Evolutionary conservation across 1,140 invertebrate genomes (phyloP).

Genomic region (Subanguina moxae): DNA sequence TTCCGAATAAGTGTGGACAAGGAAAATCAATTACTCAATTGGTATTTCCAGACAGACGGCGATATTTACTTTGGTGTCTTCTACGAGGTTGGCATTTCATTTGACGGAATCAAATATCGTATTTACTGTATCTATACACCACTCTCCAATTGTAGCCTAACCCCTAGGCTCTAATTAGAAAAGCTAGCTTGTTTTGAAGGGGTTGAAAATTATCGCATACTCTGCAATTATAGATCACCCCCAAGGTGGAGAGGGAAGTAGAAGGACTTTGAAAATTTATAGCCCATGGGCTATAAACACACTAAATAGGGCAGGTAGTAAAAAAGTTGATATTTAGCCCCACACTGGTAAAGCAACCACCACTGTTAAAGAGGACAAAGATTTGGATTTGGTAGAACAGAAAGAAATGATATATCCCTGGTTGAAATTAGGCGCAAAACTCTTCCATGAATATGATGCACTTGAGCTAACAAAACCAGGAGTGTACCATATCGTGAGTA

Average conservation of each 20-base stretch:
- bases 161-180: not conserved
- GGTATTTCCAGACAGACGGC: slow-evolving; percentile 57
- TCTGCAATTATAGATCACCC: too few relatives aligned
- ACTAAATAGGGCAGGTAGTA: too few relatives aligned
- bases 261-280: too few relatives aligned
- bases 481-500: slow-evolving; percentile 45
- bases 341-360: slow-evolving; percentile 12
- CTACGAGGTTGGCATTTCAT: slow-evolving; percentile 32
- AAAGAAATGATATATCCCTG: slow-evolving; percentile 57
- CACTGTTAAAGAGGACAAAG: slow-evolving; percentile 13
- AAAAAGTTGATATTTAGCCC: slow-evolving; percentile 16
- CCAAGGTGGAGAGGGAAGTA: too few relatives aligned
- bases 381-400: slow-evolving; percentile 32
- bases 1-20: slow-evolving; percentile 42
- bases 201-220: too few relatives aligned
- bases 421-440: slow-evolving; percentile 52
- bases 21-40: slow-evolving; percentile 38
- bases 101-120: too few relatives aligned
- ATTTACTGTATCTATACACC: too few relatives aligned
- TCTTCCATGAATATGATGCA: slow-evolving; percentile 53
- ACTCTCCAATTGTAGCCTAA: too few relatives aligned
- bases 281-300: too few relatives aligned
- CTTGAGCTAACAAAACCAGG: slow-evolving; percentile 39
- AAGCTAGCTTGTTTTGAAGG: not conserved
- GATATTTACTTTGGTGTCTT: slow-evolving; percentile 58